Evolutionary conservation across 1,140 invertebrate genomes (phyloP).

Genomic region (Ctenoplectra terminalis): DNA sequence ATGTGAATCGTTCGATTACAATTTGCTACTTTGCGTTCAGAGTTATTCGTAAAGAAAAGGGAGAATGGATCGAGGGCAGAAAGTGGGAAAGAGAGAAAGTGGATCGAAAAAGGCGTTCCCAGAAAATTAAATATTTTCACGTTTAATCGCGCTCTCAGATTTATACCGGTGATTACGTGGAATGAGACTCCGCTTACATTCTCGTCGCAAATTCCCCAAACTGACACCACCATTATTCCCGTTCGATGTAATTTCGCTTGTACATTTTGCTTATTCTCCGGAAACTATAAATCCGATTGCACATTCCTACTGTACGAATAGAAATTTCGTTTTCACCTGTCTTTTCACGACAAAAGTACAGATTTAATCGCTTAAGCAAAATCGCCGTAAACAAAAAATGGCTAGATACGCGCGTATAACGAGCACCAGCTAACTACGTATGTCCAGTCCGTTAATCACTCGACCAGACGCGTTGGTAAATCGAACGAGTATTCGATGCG

Average conservation of each 20-base stretch:
- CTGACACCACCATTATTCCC: neutral
- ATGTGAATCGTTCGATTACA: no score
- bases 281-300: conserved; percentile 46
- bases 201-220: neutral
- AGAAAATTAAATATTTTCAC: neutral
- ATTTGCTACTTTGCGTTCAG: no score
- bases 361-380: conserved; percentile 59
- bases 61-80: no score
- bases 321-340: conserved; percentile 43
- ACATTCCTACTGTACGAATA: conserved; percentile 18
- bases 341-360: conserved; percentile 3
- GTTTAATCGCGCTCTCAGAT: neutral
- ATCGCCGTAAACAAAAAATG: conserved; percentile 15
- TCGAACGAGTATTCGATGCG: conserved; percentile 25
- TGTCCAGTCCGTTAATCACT: conserved; percentile 49
- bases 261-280: conserved; percentile 23
- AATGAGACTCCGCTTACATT: neutral
- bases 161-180: conserved; percentile 15
- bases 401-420: conserved; percentile 23
- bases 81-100: neutral
- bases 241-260: conserved; percentile 59
- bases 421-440: conserved; percentile 35
- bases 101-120: neutral
- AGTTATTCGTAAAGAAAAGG: no score
- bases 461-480: conserved; percentile 30